Conservation (phyloP, 2,888 invertebrate species). For the Allygus modestus region DNA sequence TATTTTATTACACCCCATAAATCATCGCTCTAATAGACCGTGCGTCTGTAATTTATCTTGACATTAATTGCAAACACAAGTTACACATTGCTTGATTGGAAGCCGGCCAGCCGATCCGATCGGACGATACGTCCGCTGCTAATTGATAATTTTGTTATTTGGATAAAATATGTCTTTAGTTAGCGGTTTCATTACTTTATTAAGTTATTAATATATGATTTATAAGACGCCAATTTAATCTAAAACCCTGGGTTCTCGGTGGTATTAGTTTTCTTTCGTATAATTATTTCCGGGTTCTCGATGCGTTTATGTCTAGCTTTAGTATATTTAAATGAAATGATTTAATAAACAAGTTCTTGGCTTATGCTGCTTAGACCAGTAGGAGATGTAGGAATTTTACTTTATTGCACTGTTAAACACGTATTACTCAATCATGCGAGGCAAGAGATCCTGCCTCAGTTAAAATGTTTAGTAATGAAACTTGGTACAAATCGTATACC, state of each 20-base stretch:
- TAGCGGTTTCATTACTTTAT: conserved; percentile 3
- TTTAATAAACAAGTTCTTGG: too few relatives aligned
- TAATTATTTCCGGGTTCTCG: not conserved
- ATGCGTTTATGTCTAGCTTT: too few relatives aligned
- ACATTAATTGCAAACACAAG: conserved; percentile 49
- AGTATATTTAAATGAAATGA: too few relatives aligned
- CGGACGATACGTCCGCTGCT: conserved; percentile 24
- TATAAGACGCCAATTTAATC: not conserved
- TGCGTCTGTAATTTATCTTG: conserved; percentile 46
- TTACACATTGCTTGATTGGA: conserved; percentile 52
- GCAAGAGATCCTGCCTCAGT: too few relatives aligned
- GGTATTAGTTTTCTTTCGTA: conserved; percentile 1
- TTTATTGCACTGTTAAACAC: too few relatives aligned
- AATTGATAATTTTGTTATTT: conserved; percentile 31
- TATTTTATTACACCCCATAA: conserved; percentile 50
- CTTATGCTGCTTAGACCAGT: too few relatives aligned
- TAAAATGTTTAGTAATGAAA: too few relatives aligned
- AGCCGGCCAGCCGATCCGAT: conserved; percentile 33
- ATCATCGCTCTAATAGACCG: conserved; percentile 52
- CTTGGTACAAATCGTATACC: too few relatives aligned
- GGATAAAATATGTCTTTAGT: conserved; percentile 4
- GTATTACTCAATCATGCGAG: too few relatives aligned
- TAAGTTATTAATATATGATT: conserved; percentile 1
- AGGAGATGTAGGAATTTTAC: too few relatives aligned
- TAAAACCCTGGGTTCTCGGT: not conserved